Base-by-base conservation (phyloP, 2,113 vertebrate genomes). In the Cololabis saira region DNA sequence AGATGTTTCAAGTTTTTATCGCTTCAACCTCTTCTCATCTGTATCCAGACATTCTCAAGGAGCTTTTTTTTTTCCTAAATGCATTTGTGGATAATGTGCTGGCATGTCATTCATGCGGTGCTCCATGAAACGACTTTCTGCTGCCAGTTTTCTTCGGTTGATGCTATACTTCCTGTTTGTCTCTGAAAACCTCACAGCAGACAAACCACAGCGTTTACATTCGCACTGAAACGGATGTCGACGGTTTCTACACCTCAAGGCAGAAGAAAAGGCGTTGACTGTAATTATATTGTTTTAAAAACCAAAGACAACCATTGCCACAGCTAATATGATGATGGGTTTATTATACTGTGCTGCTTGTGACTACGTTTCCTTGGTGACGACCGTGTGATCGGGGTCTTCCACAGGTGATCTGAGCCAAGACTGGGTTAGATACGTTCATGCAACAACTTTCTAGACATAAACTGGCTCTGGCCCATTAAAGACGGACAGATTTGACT, bases 121-220 rank as follows among this genome's bases (percentile, higher is more conserved):
- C 11, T 22, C 13, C 7, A 18, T 50, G 55, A 33, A 49, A 44
- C 7, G 0, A 22, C 3, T 63, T 70, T 27, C 51, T 68, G 47
- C 21, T 12, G 0, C n/a, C 21, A 2, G 54, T 50, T 49, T 61
- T 49, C 52, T 54, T 24, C 58, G 41, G n/a, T 18, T 63, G 14
- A 37, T 5, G 12, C 41, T 45, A 37, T 52, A 64, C 74, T 90
- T 87, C 83, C 82, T 82, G 80, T 87, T 74, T 66, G 74, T 77
- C 48, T 7, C 47, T 1, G 0, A 63, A n/a, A 2, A 27, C 14
- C 11, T 61, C 33, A 19, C 48, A 59, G 67, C 54, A 59, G 49
- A 80, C 41, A 60, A 78, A 71, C 83, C 78, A 74, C 79, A 82
- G 12, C 50, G 12, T 67, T 55, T 52, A 33, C 30, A 57, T 71